Percentiles rank a stretch among this genome's conserved stretches.
Evolutionary conservation across 2,797 vertebrate genomes (phyloP).

Genomic region (Coregonus ussuriensis): DNA sequence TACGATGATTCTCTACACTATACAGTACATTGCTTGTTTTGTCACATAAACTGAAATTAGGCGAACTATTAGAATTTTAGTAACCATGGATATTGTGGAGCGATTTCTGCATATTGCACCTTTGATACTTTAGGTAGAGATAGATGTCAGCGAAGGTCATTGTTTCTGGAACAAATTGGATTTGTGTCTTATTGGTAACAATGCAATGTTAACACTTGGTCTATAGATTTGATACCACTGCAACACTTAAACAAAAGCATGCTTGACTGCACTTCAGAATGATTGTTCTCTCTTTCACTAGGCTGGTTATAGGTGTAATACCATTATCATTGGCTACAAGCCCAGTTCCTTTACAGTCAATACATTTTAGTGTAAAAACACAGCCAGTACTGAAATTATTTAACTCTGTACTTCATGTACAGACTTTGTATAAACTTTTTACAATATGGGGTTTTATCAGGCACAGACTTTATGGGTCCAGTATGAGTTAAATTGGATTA

Average conservation of each 20-base stretch:
- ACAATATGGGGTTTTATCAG: too few species aligned
- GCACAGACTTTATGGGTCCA: background rate
- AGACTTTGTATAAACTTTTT: background rate
- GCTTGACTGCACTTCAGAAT: slow-evolving; percentile 13
- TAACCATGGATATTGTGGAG: too few species aligned
- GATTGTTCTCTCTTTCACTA: slow-evolving; percentile 9
- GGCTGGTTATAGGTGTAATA: slow-evolving; percentile 27
- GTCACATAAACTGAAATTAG: too few species aligned
- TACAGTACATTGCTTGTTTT: too few species aligned
- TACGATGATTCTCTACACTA: too few species aligned
- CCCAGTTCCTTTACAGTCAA: slow-evolving; percentile 44
- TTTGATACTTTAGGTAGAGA: too few species aligned
- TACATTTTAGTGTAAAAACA: slow-evolving; percentile 19
- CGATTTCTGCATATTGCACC: too few species aligned
- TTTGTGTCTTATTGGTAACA: slow-evolving; percentile 3
- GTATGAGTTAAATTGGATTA: slow-evolving; percentile 17
- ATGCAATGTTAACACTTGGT: slow-evolving; percentile 2
- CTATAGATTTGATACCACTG: slow-evolving; percentile 17
- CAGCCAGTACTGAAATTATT: background rate
- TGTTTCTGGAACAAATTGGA: slow-evolving; percentile 12
- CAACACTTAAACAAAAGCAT: background rate
- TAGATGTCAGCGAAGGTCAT: slow-evolving; percentile 23
- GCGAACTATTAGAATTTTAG: too few species aligned
- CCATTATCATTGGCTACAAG: slow-evolving; percentile 32
- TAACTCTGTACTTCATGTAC: slow-evolving; percentile 2